Conservation (phyloP, 2,888 invertebrate species). For the Chrysotoxum bicinctum region DNA sequence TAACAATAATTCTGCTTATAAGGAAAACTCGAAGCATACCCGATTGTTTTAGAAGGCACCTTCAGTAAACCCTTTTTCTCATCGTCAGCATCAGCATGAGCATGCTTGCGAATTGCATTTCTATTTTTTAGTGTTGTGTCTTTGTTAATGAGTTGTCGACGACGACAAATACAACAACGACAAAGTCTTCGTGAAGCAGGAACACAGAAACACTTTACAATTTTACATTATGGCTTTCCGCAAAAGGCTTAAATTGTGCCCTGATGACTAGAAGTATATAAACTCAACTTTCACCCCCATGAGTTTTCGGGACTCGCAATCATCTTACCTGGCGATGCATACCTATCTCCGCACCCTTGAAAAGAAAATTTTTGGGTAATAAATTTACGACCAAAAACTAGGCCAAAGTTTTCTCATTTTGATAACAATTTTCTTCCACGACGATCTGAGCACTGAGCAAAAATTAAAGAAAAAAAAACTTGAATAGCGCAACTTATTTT, state of each 20-base stretch:
- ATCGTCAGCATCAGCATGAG: constrained; percentile 2
- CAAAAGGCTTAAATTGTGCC: constrained; percentile 67
- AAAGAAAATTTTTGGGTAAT: constrained; percentile 44
- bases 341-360: background rate
- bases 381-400: constrained; percentile 56
- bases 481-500: constrained; percentile 36
- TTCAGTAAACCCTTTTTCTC: constrained; percentile 31
- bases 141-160: constrained; percentile 26
- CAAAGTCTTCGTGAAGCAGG: background rate
- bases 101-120: constrained; percentile 27
- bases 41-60: constrained; percentile 40
- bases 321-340: constrained; percentile 10
- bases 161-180: background rate
- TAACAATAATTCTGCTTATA: constrained; percentile 19
- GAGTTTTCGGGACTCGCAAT: constrained; percentile 17
- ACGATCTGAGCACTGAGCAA: background rate
- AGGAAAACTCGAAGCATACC: constrained; percentile 35
- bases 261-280: constrained; percentile 31
- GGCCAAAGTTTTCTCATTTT: constrained; percentile 70
- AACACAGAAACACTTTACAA: constrained; percentile 58
- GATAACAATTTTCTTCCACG: constrained; percentile 43
- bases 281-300: constrained; percentile 26
- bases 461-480: background rate
- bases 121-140: constrained; percentile 5
- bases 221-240: constrained; percentile 67